These are phyloP conservation scores for Heliconius cydno DNA, from an alignment of 2,888 invertebrate genomes.

Conservation along the genomic window DNA sequence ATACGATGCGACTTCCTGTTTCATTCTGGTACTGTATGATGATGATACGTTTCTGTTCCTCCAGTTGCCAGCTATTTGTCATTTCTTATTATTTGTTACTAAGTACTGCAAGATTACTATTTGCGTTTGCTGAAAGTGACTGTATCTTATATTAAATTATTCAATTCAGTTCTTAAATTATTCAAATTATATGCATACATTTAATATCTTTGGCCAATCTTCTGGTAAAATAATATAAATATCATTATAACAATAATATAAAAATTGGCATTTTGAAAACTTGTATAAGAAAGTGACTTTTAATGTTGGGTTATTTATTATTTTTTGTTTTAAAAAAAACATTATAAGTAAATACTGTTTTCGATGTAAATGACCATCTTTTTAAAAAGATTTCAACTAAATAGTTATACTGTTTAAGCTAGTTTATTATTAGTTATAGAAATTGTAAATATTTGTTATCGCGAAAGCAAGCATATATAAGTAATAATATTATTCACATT, in stretches of 20 bases:
- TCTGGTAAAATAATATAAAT: background rate
- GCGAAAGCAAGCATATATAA: background rate
- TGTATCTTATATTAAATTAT: background rate
- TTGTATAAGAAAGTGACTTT: background rate
- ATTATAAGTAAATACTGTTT: background rate
- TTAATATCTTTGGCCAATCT: background rate
- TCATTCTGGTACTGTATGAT: slow-evolving; percentile 22
- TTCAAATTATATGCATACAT: background rate
- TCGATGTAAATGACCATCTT: background rate
- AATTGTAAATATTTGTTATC: background rate
- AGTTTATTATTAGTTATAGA: no score
- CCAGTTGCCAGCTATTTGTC: slow-evolving; percentile 44
- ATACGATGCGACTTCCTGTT: slow-evolving; percentile 39
- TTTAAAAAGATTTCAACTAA: background rate
- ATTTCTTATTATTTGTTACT: slow-evolving; percentile 26
- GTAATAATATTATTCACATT: background rate
- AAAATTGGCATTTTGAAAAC: background rate
- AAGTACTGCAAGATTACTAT: slow-evolving; percentile 25
- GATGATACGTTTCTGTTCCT: slow-evolving; percentile 17
- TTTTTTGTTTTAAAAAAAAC: no score
- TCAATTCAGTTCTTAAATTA: no score
- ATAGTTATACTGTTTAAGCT: background rate
- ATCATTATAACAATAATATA: background rate
- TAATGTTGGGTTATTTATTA: background rate
- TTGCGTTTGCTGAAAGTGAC: slow-evolving; percentile 8